A percentile compares a stretch with the other conserved stretches of the same genome.
Evolutionary conservation across 23 tunicate genomes (phyloP).

Genomic region (Styela clava): DNA sequence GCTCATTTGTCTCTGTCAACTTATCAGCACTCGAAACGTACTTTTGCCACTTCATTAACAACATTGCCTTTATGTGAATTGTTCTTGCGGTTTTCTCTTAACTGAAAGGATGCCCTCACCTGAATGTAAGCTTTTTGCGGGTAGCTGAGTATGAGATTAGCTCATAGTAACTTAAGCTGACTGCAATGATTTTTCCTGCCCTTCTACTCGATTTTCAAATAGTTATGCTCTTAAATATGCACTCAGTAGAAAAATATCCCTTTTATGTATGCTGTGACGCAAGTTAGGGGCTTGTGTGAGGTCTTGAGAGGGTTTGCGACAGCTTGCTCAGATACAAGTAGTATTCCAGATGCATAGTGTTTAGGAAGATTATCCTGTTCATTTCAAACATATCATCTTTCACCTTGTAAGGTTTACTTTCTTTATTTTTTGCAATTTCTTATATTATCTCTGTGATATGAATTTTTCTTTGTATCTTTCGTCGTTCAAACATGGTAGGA

Average conservation of each 20-base stretch:
- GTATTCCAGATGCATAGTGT: background rate
- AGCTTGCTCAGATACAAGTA: background rate
- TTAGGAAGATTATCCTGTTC: background rate
- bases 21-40: background rate
- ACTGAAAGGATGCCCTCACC: background rate
- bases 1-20: background rate
- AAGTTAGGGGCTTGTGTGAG: too few species aligned
- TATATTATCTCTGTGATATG: too few species aligned
- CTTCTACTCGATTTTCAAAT: background rate
- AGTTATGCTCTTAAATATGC: background rate
- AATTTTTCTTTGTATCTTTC: too few species aligned
- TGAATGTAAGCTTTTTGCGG: background rate
- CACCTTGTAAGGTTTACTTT: too few species aligned
- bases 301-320: background rate
- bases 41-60: background rate
- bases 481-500: too few species aligned
- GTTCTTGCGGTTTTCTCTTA: background rate
- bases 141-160: background rate
- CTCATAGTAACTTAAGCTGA: background rate
- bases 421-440: too few species aligned
- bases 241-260: background rate
- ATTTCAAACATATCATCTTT: too few species aligned
- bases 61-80: background rate
- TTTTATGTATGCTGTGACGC: background rate
- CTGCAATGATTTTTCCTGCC: background rate